Conservation (phyloP, 2,797 vertebrate genomes). For the Sus cebifrons region DNA sequence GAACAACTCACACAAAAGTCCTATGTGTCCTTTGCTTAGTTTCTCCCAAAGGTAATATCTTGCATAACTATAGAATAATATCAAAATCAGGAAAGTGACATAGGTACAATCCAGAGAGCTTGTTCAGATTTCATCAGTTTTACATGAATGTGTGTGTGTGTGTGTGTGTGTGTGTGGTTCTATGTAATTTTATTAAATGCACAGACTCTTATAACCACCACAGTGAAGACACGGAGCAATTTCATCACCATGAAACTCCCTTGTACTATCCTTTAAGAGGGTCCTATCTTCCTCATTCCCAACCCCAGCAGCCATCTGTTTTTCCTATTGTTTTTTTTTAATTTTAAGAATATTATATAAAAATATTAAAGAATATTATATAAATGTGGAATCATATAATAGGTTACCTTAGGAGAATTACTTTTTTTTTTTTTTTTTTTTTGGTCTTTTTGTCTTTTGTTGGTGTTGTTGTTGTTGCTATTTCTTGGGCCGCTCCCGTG, state of each 20-base stretch:
- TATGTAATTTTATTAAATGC: not conserved
- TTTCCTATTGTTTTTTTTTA: not conserved
- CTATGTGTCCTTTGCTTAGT: not conserved
- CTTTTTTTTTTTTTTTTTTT: not conserved
- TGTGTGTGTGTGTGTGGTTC: not conserved
- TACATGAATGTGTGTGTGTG: not conserved
- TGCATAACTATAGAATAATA: not conserved
- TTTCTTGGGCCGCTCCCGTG: too few species aligned
- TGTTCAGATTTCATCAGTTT: slow-evolving; percentile 14
- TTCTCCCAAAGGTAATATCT: not conserved
- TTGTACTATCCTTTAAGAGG: not conserved
- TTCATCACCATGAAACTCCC: not conserved
- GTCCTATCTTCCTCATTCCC: not conserved
- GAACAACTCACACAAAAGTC: not conserved
- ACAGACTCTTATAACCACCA: not conserved
- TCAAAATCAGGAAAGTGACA: slow-evolving; percentile 45
- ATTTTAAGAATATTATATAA: slow-evolving; percentile 26
- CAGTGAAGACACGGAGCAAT: not conserved
- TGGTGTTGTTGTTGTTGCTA: too few species aligned
- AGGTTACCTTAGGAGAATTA: slow-evolving; percentile 7
- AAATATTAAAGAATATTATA: not conserved
- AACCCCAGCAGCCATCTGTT: not conserved
- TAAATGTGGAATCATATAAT: not conserved
- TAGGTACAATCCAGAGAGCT: not conserved
- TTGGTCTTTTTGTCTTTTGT: too few species aligned